Evolutionary conservation across 1,140 invertebrate species (phyloP), one percentile per base, ranked within the genome.

Genomic region (Theocolax elegans): DNA sequence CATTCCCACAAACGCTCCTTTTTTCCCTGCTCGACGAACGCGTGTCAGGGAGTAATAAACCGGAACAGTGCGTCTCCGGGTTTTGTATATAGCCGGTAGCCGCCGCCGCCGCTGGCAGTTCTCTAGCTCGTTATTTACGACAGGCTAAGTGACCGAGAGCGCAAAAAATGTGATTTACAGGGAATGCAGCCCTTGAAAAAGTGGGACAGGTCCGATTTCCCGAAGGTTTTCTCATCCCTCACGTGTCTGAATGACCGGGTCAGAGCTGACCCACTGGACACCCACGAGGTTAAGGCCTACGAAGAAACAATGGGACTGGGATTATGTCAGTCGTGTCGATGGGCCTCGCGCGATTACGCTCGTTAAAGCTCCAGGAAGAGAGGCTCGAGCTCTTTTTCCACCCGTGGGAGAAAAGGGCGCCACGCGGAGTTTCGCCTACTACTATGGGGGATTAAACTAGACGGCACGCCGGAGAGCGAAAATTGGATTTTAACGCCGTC

Each of bases 191-290:
- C 31, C 10, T 29, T 1, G 25, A 31, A 54, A 44, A 65, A 65
- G 21, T 29, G 23, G 63, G 49, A 25, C 48, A 38, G 19, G 46
- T 27, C 62, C 63, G 69, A 72, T 74, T 73, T 73, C 66, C 42
- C 44, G 71, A 63, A 60, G 1, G 54, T 12, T 13, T 13, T 74
- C 73, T 68, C 19, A 68, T 71, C 19, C 10, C 10, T 25, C 21
- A 4, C 17, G 7, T 49, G 51, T 40, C 49, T 12, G 56, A 56
- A 12, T 75, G 70, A 75, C 74, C 74, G 51, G 74, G 66, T 42
- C 71, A 54, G 51, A 67, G 65, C 73, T 76, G 72, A 76, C 75
- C 75, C 66, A 76, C 62, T 73, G 72, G 75, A 76, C 73, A 72
- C 73, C 75, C 74, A 75, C 66, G 46, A 60, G 31, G 27, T 27